These are phyloP conservation scores for Parapristionchus giblindavisi DNA, from an alignment of 2,888 invertebrate genomes.

Conservation along the genomic window DNA sequence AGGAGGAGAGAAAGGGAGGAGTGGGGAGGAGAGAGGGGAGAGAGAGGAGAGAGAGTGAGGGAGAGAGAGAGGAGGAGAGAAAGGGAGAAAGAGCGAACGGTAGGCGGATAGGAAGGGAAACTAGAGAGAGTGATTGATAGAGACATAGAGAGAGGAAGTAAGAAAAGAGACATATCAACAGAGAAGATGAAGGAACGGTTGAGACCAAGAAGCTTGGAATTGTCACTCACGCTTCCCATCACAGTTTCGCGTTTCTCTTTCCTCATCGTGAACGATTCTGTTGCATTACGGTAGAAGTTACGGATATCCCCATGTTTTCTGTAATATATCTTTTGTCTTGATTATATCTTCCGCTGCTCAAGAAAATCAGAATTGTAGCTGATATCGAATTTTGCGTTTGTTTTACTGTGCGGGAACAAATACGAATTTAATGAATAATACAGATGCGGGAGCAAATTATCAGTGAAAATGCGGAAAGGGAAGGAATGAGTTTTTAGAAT, in stretches of 20 bases:
- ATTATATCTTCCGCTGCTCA: no score
- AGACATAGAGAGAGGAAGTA: constrained; percentile 10
- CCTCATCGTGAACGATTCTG: background rate
- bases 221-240: background rate
- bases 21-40: background rate
- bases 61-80: background rate
- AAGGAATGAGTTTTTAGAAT: no score
- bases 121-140: background rate
- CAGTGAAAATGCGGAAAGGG: no score
- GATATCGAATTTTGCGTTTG: no score
- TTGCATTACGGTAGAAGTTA: constrained; percentile 24
- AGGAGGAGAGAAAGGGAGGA: background rate
- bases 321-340: no score
- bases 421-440: no score
- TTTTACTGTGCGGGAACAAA: no score
- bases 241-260: background rate
- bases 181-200: background rate
- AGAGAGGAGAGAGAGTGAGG: background rate
- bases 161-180: background rate
- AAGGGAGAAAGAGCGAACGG: constrained; percentile 42
- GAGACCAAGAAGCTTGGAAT: background rate
- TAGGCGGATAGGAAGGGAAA: background rate
- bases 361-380: no score
- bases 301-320: no score
- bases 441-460: no score